These are phyloP conservation scores for Acleris literana DNA, from an alignment of 2,888 invertebrate genomes.

Conservation along the genomic window DNA sequence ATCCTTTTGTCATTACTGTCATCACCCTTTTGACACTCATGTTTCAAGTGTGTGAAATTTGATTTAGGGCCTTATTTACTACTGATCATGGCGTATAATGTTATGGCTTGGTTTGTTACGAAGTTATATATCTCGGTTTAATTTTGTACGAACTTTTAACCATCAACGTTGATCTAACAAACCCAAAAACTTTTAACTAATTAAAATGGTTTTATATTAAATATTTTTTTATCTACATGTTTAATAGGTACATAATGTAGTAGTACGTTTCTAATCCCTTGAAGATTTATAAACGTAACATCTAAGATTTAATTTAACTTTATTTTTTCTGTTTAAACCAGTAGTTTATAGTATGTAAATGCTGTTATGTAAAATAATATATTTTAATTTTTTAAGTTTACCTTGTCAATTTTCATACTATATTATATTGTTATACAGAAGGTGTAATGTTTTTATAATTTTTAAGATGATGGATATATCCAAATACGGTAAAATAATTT, in stretches of 20 bases:
- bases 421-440: slow-evolving; percentile 74
- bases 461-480: slow-evolving; percentile 62
- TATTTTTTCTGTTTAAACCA: slow-evolving; percentile 34
- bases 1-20: slow-evolving; percentile 42
- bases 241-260: background rate
- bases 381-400: slow-evolving; percentile 80
- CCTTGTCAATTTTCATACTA: slow-evolving; percentile 73
- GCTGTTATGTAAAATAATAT: slow-evolving; percentile 75
- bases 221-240: slow-evolving; percentile 1
- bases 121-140: too few relatives aligned
- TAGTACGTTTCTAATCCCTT: slow-evolving; percentile 3
- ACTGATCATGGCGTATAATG: slow-evolving; percentile 34
- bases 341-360: slow-evolving; percentile 49
- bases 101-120: background rate
- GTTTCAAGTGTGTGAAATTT: slow-evolving; percentile 51
- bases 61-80: slow-evolving; percentile 70
- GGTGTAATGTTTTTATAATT: slow-evolving; percentile 73
- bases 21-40: slow-evolving; percentile 41
- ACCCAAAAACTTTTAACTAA: background rate
- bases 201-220: slow-evolving; percentile 1
- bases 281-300: slow-evolving; percentile 5
- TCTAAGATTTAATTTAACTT: slow-evolving; percentile 12
- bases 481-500: slow-evolving; percentile 70
- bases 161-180: slow-evolving; percentile 3
- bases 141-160: background rate